These are phyloP conservation scores for Horisme vitalbata DNA, from an alignment of 2,888 invertebrate genomes.

Conservation along the genomic window DNA sequence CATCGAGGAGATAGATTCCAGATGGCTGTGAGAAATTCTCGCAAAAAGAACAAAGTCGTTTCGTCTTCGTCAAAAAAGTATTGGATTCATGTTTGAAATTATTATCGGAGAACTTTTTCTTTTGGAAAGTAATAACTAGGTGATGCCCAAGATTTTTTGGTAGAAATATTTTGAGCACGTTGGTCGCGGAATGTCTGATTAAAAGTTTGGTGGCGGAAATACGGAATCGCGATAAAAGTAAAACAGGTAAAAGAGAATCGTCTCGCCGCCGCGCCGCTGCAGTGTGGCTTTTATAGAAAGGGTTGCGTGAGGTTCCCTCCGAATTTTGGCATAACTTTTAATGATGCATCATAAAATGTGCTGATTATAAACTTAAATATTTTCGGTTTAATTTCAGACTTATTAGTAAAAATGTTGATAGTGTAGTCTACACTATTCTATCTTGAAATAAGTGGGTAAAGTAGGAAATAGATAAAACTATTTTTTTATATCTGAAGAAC, in stretches of 20 bases:
- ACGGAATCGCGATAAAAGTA: constrained; percentile 10
- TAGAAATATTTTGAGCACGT: constrained; percentile 20
- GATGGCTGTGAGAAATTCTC: constrained; percentile 51
- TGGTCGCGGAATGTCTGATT: constrained; percentile 25
- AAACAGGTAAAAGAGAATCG: constrained; percentile 5
- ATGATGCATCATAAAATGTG: not conserved
- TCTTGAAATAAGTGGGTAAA: too few species aligned
- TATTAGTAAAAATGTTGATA: too few species aligned
- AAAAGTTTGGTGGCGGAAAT: constrained; percentile 19
- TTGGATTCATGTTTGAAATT: constrained; percentile 45
- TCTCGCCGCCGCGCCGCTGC: not conserved
- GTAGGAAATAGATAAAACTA: too few species aligned
- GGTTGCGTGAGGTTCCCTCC: not conserved
- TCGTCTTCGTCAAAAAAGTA: constrained; percentile 45
- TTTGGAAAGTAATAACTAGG: constrained; percentile 31
- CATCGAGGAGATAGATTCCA: constrained; percentile 55
- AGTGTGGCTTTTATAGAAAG: not conserved
- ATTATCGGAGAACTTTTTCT: constrained; percentile 34
- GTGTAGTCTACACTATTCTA: too few species aligned
- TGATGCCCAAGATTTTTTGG: constrained; percentile 19
- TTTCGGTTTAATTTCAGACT: too few species aligned
- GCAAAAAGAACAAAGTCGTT: constrained; percentile 51
- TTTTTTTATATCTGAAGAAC: not conserved
- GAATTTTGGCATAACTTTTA: not conserved
- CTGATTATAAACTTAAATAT: not conserved